phyloP scores from a whole-genome alignment of 2,888 invertebrate species.

The Branchipolynoe longqiensis region DNA sequence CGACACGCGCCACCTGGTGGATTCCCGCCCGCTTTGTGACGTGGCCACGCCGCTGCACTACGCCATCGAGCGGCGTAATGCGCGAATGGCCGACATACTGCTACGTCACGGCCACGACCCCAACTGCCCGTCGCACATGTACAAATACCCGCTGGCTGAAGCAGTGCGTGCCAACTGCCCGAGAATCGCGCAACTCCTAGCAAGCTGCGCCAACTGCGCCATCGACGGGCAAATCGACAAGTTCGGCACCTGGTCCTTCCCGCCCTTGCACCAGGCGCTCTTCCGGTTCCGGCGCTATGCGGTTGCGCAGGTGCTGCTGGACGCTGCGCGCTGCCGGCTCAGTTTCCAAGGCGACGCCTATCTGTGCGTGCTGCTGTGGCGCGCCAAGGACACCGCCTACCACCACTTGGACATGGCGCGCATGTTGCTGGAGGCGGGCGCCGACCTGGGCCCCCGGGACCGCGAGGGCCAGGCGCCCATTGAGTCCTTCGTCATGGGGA shows the following conservation, averaged over 20 bases:
- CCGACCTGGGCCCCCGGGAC: constrained; percentile 34
- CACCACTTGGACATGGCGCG: background rate
- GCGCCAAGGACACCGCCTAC: constrained; percentile 7
- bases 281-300: constrained; percentile 26
- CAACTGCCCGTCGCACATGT: constrained; percentile 36
- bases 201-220: background rate
- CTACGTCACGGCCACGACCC: constrained; percentile 52
- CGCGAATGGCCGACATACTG: constrained; percentile 39
- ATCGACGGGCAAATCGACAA: background rate
- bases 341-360: constrained; percentile 34
- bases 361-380: constrained; percentile 32
- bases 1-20: constrained; percentile 46
- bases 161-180: constrained; percentile 13
- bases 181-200: background rate
- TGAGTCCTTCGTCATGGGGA: constrained; percentile 19
- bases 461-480: background rate
- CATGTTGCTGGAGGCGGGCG: constrained; percentile 49
- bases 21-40: constrained; percentile 40
- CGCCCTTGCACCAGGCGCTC: constrained; percentile 51
- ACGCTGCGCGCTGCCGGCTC: constrained; percentile 19
- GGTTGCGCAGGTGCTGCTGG: constrained; percentile 11
- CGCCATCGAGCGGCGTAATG: constrained; percentile 34
- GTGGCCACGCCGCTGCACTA: constrained; percentile 56
- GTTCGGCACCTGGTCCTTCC: constrained; percentile 26
- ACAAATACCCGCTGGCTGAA: constrained; percentile 48